Evolutionary conservation across 35 echinoderm and acorn worm species (phyloP), one percentile per base, ranked within the genome.

Genomic region (Diadema setosum): DNA sequence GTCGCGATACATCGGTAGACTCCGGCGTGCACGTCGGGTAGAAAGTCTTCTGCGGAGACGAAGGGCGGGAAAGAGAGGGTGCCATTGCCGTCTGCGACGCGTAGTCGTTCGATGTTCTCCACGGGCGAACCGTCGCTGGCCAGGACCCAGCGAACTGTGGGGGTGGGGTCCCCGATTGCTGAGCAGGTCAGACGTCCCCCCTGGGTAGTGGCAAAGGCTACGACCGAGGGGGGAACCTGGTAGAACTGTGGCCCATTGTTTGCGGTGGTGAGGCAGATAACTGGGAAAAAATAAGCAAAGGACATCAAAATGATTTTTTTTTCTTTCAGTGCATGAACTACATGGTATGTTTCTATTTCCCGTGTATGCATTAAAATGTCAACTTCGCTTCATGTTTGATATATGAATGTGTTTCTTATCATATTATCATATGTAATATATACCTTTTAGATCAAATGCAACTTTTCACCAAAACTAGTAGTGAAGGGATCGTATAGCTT

Each of bases 1-100:
- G 81, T 45, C 0, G 96, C 96, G 44, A 92, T 89, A 65, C 96
- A 99, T 61, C 93, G 73, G 83, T 99, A 99, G 4, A 91, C 74
- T 37, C 74, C 87, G 27, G 82, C 89, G 46, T 95, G 93, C 14
- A 95, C 85, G 30, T 70, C 87, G 24, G 80, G 45, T 24, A 82
- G 42, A 49, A 92, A 95, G 42, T 94, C 84, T 33, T 86, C 74
- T 1, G 55, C 36, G 1, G 31, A 15, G n/a, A n/a, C n/a, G 42
- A 92, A 86, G 0, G 88, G 69, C 46, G 90, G 82, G 82, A 99
- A 99, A 33, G 64, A 88, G 24, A 99, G 75, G 0, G 96, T 92
- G 5, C 96, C 96, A 44, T 95, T 92, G 15, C 73, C 58, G 36
- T 91, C 86, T 32, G 93, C 93, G 23, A 87, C 91, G 6, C 92